Evolutionary conservation across 2,113 vertebrate species (phyloP), one percentile per base, ranked within the genome.

Genomic region (Pipa parva): DNA sequence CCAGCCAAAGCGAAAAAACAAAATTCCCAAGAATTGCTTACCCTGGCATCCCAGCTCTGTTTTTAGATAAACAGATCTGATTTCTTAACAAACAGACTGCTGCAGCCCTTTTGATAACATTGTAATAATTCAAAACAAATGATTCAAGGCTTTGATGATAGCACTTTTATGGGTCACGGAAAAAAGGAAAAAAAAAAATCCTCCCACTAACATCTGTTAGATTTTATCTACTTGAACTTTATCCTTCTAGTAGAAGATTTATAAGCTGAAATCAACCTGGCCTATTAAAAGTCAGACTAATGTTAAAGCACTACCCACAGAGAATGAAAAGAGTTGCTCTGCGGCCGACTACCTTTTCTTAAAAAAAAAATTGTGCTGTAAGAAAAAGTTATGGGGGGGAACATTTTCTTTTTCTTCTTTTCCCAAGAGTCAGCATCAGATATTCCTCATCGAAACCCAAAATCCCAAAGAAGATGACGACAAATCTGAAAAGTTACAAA

Each of bases 181-280:
- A n/a, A n/a, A n/a, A n/a, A n/a, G n/a, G n/a, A n/a, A n/a, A n/a
- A 87, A 93, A 91, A 93, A 91, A 93, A 93, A 88, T 89, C 92
- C 94, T 91, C 91, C 90, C 85, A 81, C 93, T 87, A 92, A 97
- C 96, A 98, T 99, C 96, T 99, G 96, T 95, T 99, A 95, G 95
- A 99, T 97, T 98, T 99, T 96, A 99, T 98, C 95, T 94, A 90
- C 89, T 92, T 98, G 94, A 98, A 97, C 95, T 97, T 97, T 97
- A 95, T 97, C 93, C 95, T 88, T n/a, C 88, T 75, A 88, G 88
- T 84, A 81, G 90, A 93, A 92, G 94, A 97, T 97, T 94, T 97
- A 99, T 94, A 91, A 92, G 90, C 90, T 92, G 87, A 91, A 92
- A 91, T 92, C 89, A 86, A 91, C 88, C 87, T 84, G 83, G 90